Base-by-base conservation (phyloP, 2,113 vertebrate species). In the Perca schrenkii region DNA sequence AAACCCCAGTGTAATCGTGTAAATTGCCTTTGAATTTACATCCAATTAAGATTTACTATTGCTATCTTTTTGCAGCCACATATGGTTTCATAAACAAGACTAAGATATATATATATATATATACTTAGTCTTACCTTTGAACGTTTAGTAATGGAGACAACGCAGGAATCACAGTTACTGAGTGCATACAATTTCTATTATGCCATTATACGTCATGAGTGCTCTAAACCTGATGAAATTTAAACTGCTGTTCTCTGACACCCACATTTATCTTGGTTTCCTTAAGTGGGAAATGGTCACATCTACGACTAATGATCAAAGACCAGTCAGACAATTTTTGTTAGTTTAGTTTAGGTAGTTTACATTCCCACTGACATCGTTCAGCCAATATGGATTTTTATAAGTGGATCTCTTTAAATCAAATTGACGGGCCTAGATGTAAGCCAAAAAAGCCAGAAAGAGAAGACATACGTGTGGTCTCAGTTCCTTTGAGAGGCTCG, bases 381-480 rank as follows among this genome's bases (percentile, higher is more conserved):
- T 43, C 19, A 54, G 56, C 57, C 10, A 43, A 77, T n/a, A n/a
- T 63, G 66, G 54, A 16, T 75, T 53, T 69, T 58, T 22, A 78
- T 22, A n/a, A 46, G 34, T 61, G 57, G 10, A 46, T 34, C 15
- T 62, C 13, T 76, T 64, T 53, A 69, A 28, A 83, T 57, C 16
- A 77, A 65, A 70, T 11, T 31, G 14, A 22, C 1, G 1, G 13
- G 10, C 13, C 28, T 60, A 67, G 14, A 56, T 49, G 25, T 52
- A 21, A 74, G 53, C 6, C 22, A 34, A 43, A 52, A 82, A 61
- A 22, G 21, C 2, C 46, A 74, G 21, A 40, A 22, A 77, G 47
- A 58, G 34, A 61, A 63, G 58, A 96, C 98, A 95, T 95, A 99
- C 98, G 60, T 70, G 98, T 99, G 82, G 96, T 99, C 87, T 99